phyloP scores from a whole-genome alignment of 92 coral and sea anemone genomes.

The Palythoa grandiflora region DNA sequence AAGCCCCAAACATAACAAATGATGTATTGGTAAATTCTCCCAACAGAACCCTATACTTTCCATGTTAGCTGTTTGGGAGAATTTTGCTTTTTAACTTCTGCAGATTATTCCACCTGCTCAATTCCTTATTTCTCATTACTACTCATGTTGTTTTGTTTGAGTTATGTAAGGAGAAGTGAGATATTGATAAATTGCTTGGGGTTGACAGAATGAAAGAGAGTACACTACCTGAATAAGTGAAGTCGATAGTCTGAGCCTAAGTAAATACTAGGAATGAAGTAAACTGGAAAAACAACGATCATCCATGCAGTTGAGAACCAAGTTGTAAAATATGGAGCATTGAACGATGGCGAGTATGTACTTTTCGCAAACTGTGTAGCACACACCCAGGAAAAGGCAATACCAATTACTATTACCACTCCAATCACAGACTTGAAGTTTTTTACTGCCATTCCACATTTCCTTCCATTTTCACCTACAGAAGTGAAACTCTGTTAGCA shows the following conservation, averaged over 20 bases:
- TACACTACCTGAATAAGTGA: conserved; percentile 55
- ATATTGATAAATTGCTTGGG: too few species aligned
- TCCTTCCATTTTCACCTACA: conserved; percentile 3
- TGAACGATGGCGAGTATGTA: conserved; percentile 77
- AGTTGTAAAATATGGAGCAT: conserved; percentile 82
- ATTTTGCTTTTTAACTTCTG: too few species aligned
- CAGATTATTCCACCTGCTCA: too few species aligned
- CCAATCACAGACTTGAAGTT: conserved; percentile 71
- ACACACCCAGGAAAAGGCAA: conserved; percentile 90
- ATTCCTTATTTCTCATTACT: too few species aligned
- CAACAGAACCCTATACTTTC: too few species aligned
- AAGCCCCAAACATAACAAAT: too few species aligned
- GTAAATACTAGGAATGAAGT: conserved; percentile 53
- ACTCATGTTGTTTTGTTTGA: too few species aligned
- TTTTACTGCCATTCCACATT: conserved; percentile 34
- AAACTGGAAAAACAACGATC: conserved; percentile 78
- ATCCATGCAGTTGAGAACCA: conserved; percentile 93
- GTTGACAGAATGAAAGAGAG: too few species aligned
- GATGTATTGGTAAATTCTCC: too few species aligned
- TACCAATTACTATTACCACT: conserved; percentile 70
- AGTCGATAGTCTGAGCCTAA: conserved; percentile 27
- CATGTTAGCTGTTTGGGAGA: too few species aligned
- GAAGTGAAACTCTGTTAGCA: not conserved
- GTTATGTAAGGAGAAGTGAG: too few species aligned
- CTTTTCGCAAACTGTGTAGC: conserved; percentile 89